phyloP scores from a whole-genome alignment of 2,888 invertebrate genomes.

The Mesochorus sp. region DNA sequence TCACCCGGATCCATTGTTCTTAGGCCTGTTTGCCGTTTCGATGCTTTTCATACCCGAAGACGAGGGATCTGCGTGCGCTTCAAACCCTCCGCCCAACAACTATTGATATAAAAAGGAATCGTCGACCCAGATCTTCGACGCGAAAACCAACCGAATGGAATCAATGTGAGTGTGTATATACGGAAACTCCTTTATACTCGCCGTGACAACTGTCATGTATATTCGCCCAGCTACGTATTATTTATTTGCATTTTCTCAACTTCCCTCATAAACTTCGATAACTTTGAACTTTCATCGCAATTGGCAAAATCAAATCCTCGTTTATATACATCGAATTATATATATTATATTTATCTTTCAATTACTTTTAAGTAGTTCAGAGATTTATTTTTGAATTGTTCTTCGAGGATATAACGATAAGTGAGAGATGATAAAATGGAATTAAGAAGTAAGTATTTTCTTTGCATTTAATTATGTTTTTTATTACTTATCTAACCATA shows the following conservation, averaged over 20 bases:
- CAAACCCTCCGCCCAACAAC: conserved; percentile 2
- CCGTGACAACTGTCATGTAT: conserved; percentile 10
- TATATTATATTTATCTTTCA: background rate
- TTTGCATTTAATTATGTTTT: too few species aligned
- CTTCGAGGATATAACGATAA: too few species aligned
- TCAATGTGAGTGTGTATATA: background rate
- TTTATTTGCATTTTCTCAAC: conserved; percentile 25
- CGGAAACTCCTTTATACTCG: conserved; percentile 23
- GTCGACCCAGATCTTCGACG: conserved; percentile 45
- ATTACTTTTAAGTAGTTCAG: too few species aligned
- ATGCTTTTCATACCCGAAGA: conserved; percentile 41
- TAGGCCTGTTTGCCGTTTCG: conserved; percentile 19
- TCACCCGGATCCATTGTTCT: conserved; percentile 24
- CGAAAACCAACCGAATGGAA: conserved; percentile 26
- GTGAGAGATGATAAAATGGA: too few species aligned
- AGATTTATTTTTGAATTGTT: too few species aligned
- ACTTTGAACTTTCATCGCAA: background rate
- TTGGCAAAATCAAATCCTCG: background rate
- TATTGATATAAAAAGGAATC: conserved; percentile 38
- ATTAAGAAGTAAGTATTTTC: too few species aligned
- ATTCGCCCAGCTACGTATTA: background rate
- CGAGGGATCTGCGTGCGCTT: background rate
- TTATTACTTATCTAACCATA: too few species aligned
- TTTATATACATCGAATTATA: background rate
- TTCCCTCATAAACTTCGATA: too few species aligned